phyloP scores from a whole-genome alignment of 2,113 vertebrate genomes.

The Tupaia tana region DNA sequence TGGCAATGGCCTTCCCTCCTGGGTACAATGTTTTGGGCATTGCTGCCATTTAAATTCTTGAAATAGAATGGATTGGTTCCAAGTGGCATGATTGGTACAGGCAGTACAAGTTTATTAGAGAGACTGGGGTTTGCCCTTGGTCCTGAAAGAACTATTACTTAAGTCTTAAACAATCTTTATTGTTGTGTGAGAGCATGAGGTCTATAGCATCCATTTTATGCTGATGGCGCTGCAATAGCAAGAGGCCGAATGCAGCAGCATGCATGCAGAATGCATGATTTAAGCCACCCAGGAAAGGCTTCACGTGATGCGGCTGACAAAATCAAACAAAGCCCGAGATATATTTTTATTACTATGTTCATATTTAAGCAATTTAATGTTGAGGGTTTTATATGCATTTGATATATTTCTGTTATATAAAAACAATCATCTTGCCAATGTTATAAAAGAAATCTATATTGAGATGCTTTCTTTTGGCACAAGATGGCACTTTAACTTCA shows the following conservation, averaged over 20 bases:
- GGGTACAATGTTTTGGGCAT: constrained; percentile 49
- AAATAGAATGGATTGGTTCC: constrained; percentile 65
- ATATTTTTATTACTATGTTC: constrained; percentile 17
- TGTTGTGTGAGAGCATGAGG: neutral
- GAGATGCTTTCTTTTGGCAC: constrained; percentile 78
- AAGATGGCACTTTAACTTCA: constrained; percentile 86
- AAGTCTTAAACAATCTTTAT: constrained; percentile 64
- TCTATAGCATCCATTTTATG: neutral
- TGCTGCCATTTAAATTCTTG: constrained; percentile 72
- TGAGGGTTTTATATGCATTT: neutral
- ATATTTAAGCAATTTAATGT: neutral
- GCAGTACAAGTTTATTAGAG: constrained; percentile 65
- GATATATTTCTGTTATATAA: neutral
- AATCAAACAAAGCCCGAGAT: neutral
- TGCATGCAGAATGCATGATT: neutral
- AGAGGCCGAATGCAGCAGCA: neutral
- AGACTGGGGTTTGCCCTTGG: constrained; percentile 49
- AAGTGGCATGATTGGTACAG: constrained; percentile 56
- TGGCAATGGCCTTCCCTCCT: constrained; percentile 53
- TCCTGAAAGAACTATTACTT: constrained; percentile 68
- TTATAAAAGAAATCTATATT: neutral
- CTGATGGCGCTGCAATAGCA: accelerated
- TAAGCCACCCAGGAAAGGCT: neutral
- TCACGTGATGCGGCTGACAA: neutral
- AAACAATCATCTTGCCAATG: neutral